A percentile compares a stretch with the other conserved stretches of the same genome.
Conservation (phyloP, 1,140 invertebrate species). For the Drosophila funebris region DNA sequence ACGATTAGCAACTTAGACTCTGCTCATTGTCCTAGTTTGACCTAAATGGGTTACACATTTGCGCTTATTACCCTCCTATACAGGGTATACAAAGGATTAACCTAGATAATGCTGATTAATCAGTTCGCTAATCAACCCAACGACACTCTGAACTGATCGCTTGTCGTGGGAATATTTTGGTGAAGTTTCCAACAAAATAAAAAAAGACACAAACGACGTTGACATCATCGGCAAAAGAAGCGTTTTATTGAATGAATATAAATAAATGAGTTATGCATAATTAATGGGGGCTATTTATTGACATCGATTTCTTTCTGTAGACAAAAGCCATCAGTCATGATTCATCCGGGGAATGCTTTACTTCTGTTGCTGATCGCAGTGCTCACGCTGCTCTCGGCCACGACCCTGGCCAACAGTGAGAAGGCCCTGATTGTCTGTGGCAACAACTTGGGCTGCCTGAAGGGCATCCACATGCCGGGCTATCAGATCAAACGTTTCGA, state of each 20-base stretch:
- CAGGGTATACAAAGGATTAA: neutral
- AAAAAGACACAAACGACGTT: slow-evolving; percentile 13
- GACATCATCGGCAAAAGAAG: slow-evolving; percentile 45
- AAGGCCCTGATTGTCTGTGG: slow-evolving; percentile 50
- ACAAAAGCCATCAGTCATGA: slow-evolving; percentile 26
- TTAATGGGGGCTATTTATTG: slow-evolving; percentile 34
- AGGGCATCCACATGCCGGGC: slow-evolving; percentile 60
- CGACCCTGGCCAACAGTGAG: slow-evolving; percentile 13
- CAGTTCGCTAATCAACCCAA: neutral
- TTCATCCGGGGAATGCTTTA: slow-evolving; percentile 19
- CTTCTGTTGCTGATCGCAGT: slow-evolving; percentile 6
- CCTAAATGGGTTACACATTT: too few relatives aligned
- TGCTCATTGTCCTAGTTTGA: too few relatives aligned
- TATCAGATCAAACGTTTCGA: slow-evolving; percentile 62
- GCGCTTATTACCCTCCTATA: too few relatives aligned
- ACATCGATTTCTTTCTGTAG: slow-evolving; percentile 35
- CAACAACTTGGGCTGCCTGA: slow-evolving; percentile 60
- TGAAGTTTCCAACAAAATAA: neutral
- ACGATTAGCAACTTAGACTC: too few relatives aligned
- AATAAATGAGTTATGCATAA: slow-evolving; percentile 42
- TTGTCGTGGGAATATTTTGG: slow-evolving; percentile 21
- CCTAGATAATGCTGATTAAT: neutral
- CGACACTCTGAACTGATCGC: neutral
- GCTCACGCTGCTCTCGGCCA: neutral
- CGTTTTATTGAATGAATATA: slow-evolving; percentile 22